These are phyloP conservation scores for Allobates femoralis DNA, from an alignment of 2,797 vertebrate genomes.

Conservation along the genomic window DNA sequence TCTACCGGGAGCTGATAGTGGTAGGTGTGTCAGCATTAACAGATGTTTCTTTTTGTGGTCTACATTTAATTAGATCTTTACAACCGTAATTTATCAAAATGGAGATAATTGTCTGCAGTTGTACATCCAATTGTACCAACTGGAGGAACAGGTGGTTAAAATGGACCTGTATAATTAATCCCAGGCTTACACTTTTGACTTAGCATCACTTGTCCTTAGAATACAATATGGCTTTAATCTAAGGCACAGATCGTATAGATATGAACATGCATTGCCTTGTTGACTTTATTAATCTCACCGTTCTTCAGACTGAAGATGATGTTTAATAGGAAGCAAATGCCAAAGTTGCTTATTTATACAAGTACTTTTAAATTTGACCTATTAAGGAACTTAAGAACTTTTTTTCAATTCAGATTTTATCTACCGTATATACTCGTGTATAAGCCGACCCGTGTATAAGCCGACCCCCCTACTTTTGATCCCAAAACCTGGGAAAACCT, in stretches of 20 bases:
- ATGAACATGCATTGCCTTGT: neutral
- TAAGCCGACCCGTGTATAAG: no score
- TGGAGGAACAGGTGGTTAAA: constrained; percentile 20
- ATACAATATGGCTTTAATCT: constrained; percentile 11
- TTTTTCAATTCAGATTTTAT: no score
- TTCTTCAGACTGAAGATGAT: neutral
- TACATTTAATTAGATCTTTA: constrained; percentile 23
- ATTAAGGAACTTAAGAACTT: no score
- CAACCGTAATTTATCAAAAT: constrained; percentile 17
- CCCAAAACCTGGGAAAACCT: no score
- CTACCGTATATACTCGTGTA: no score
- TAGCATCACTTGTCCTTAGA: neutral
- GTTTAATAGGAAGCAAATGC: no score
- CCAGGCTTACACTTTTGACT: neutral
- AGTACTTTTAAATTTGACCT: no score
- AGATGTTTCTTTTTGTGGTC: constrained; percentile 30
- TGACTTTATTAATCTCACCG: neutral
- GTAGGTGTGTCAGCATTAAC: constrained; percentile 2
- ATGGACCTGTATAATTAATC: neutral
- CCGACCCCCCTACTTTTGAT: no score
- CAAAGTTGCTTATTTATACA: no score
- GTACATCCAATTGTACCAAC: neutral
- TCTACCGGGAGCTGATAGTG: neutral
- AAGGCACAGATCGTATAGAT: neutral
- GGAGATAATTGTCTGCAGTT: constrained; percentile 3